Base-by-base conservation (phyloP, 1,140 invertebrate genomes). In the Drosophila micromelanica region DNA sequence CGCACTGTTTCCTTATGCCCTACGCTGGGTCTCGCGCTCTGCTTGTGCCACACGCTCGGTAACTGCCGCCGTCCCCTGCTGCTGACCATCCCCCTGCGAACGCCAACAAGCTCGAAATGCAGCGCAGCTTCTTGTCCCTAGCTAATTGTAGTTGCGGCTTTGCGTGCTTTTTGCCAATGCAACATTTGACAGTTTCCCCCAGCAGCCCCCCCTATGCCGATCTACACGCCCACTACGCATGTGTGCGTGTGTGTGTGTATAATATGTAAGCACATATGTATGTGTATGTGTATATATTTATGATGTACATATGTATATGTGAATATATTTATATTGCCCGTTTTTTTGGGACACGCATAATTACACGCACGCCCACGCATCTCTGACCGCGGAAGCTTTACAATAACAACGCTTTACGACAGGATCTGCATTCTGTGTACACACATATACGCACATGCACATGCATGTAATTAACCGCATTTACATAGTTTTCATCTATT, bases 1-100 rank as follows among this genome's bases (percentile, higher is more conserved):
- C 54, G 78, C 73, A 73, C 75, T 68, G 75, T 61, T 74, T 74
- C 78, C 71, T 84, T 78, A 70, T 81, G 76, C 61, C 79, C 79
- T 75, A 70, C 67, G 76, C 48, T 73, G 57, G 62, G 73, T 65
- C 42, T 73, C 65, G 56, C 49, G 48, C 15, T 56, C n/a, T 57
- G 52, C 30, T 63, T 67, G 60, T 64, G 40, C 15, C 46, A 59
- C 68, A 49, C 55, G 30, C 30, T 32, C 30, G 30, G 76, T 75
- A 78, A 75, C 75, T 80, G 73, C 63, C 20, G 40, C 27, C 12
- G 37, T 35, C 9, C 17, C 37, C 2, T 6, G 17, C 30, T 2
- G 1, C 17, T n/a, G 30, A 9, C 48, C 6, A 27, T 13, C 15
- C 11, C 13, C 40, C 38, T n/a, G 15, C 4, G 6, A 4, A 12